Evolutionary conservation across 1,140 invertebrate species (phyloP), one percentile per base, ranked within the genome.

Genomic region (Nilaparvata lugens): DNA sequence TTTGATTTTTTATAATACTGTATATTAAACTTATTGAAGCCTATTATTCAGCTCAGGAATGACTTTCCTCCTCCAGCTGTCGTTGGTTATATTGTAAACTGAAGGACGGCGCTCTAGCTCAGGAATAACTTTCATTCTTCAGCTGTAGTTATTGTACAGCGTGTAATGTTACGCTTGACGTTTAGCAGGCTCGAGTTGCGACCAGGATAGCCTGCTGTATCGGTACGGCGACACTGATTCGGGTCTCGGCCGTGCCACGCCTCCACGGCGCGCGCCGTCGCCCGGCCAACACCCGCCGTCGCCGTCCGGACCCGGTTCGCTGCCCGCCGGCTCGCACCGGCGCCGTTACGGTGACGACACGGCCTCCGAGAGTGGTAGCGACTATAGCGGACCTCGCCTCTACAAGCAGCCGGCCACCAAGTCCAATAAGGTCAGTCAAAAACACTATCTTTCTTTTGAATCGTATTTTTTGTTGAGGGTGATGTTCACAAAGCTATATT

Each of bases 361-460:
- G 68, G 92, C 89, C 74, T 90, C 93, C 77, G 89, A 89, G 66
- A 87, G 86, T 65, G 66, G 66, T 2, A 69, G 68, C 28, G 69
- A 70, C 35, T 70, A 70, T 21, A 66, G 63, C 35, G 69, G 69
- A 6, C 67, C 68, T 13, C 35, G 96, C 75, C 78, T 99, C 60
- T 99, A 96, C 74, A 96, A 97, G 70, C 96, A 98, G 76, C 95
- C 96, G 65, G 82, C 90, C 45, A 90, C 93, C 19, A 97, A 97
- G 75, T 96, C 94, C 5, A 99, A 99, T 52, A 66, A 66, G 65
- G 65, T 66, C 59, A 25, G 14, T 23, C n/a, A n/a, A 18, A 18
- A 18, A 18, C 43, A 48, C 13, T n/a, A n/a, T n/a, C 9, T 42
- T 42, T 42, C 38, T 11, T 42, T 42, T 42, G 38, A 11, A 11